Conservation (phyloP, 1,140 invertebrate species). For the Cotesia typhae region DNA sequence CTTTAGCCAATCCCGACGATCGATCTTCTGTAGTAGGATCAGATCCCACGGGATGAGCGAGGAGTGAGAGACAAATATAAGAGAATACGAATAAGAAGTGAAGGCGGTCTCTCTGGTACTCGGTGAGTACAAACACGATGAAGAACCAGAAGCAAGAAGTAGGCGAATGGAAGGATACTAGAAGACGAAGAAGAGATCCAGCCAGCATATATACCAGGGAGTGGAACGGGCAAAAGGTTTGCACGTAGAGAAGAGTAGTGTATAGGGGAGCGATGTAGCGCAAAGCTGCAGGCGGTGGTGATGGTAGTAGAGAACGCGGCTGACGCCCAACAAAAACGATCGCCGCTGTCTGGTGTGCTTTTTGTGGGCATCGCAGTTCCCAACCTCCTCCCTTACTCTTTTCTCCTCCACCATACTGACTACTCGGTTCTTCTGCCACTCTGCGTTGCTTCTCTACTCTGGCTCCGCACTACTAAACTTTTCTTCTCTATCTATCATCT, state of each 20-base stretch:
- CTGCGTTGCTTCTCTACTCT: not conserved
- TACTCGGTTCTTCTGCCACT: constrained; percentile 9
- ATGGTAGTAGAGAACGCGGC: constrained; percentile 58
- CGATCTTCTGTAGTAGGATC: constrained; percentile 31
- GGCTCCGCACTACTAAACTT: not conserved
- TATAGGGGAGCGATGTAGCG: constrained; percentile 64
- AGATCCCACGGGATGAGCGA: constrained; percentile 25
- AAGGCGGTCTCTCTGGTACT: constrained; percentile 36
- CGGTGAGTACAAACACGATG: constrained; percentile 37
- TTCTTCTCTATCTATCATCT: not conserved
- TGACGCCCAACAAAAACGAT: constrained; percentile 67
- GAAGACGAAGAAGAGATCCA: constrained; percentile 41
- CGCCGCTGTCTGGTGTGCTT: constrained; percentile 66
- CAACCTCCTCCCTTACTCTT: constrained; percentile 56
- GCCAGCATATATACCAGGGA: constrained; percentile 28
- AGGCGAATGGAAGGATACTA: constrained; percentile 11
- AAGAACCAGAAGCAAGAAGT: constrained; percentile 35
- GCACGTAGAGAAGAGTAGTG: constrained; percentile 26
- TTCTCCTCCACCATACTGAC: constrained; percentile 6
- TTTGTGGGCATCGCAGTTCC: constrained; percentile 65
- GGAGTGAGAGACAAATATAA: not conserved
- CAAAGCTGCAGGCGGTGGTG: constrained; percentile 63
- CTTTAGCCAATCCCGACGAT: constrained; percentile 30
- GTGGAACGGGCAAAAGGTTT: constrained; percentile 35
- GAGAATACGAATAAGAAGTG: no score